Evolutionary conservation across 2,113 vertebrate species (phyloP), one percentile per base, ranked within the genome.

Genomic region (Meleagris gallopavo): DNA sequence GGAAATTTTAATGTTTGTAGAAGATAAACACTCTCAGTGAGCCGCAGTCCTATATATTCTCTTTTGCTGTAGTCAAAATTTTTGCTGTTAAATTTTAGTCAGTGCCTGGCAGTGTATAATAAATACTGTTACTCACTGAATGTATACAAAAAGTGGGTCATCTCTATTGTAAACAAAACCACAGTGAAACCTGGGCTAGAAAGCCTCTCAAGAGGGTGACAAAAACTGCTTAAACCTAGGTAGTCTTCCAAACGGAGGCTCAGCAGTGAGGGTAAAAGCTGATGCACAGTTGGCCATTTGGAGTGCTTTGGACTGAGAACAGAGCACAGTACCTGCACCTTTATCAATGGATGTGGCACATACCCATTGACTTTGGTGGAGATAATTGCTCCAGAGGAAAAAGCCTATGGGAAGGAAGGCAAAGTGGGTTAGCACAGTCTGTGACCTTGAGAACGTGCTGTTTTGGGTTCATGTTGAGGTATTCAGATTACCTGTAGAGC

Each of bases 121-220:
- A 90, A 83, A 86, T 83, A 90, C 20, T 77, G 29, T 75, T 93
- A 88, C 61, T 78, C 32, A 71, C 32, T 88, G 61, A 81, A 71
- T 61, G 78, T 19, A 81, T 90, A 88, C 27, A 92, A 88, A 88
- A 94, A 62, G 34, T 14, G 58, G 62, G 69, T 93, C 43, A 69
- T 62, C 73, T 88, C 19, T 90, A 95, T 69, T 93, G 93, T 94
- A 91, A 94, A 90, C 40, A 90, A 95, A 97, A 78, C 92, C 93
- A 95, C 91, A 97, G 91, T 95, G 93, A 95, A 93, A 88, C 46
- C 88, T 90, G 83, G 94, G 76, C 83, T 83, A 90, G 81, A 95
- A 93, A 86, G 75, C 88, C 91, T 75, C 72, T 87, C 73, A 48
- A 46, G 64, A 83, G 36, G 73, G 89, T 81, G 70, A 86, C 36